These are phyloP conservation scores for Dasyornis broadbenti DNA, from an alignment of 2,113 vertebrate species.

Conservation along the genomic window DNA sequence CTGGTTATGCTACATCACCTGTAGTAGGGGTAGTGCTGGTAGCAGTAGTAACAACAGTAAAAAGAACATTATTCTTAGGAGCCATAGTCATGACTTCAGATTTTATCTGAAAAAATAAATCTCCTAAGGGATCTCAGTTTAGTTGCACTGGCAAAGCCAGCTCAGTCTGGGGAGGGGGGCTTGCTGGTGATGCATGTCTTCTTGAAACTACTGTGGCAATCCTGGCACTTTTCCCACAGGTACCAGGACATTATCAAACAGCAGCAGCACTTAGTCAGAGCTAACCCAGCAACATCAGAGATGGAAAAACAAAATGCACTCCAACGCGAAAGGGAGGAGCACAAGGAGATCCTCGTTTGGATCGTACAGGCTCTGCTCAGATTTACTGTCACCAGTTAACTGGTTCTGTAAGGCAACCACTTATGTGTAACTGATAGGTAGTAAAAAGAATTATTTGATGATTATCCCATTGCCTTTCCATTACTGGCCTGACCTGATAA, in stretches of 20 bases:
- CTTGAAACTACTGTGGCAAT: neutral
- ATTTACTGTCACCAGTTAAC: constrained; percentile 53
- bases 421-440: constrained; percentile 59
- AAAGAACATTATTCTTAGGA: neutral
- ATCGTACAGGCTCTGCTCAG: neutral
- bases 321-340: neutral
- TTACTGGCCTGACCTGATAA: constrained; percentile 64
- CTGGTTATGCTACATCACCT: neutral
- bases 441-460: constrained; percentile 63
- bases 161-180: neutral
- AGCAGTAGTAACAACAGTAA: neutral
- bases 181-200: neutral
- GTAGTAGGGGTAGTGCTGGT: neutral
- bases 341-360: neutral
- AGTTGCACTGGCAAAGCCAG: neutral
- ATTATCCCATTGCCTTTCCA: constrained; percentile 62
- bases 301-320: neutral
- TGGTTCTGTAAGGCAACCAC: constrained; percentile 50
- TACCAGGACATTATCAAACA: neutral
- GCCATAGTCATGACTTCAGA: neutral
- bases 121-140: neutral
- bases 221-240: neutral
- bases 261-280: neutral
- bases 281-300: neutral
- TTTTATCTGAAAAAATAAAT: neutral